A percentile compares a stretch with the other conserved stretches of the same genome.
phyloP scores from a whole-genome alignment of 2,113 vertebrate genomes.

The Cnemophilus loriae region DNA sequence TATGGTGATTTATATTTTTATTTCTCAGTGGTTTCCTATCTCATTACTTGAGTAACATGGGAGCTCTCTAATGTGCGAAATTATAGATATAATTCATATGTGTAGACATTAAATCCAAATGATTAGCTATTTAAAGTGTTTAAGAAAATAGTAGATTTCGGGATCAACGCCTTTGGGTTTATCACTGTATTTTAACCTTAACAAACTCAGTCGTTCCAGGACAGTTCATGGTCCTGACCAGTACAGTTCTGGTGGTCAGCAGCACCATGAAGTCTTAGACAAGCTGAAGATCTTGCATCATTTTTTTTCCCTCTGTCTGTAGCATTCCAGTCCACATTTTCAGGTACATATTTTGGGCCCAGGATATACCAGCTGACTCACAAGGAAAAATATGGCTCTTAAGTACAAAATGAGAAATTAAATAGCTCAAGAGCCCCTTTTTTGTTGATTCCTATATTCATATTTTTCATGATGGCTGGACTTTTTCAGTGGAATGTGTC shows the following conservation, averaged over 20 bases:
- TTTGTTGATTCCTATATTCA: neutral
- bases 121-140: neutral
- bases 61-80: neutral
- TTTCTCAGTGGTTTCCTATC: neutral
- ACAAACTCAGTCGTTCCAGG: neutral
- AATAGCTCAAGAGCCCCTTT: neutral
- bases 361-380: neutral
- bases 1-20: neutral
- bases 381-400: neutral
- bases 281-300: neutral
- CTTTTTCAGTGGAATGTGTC: neutral
- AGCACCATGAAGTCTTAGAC: neutral
- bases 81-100: neutral
- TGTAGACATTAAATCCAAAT: neutral
- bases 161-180: neutral
- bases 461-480: neutral
- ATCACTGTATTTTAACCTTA: neutral
- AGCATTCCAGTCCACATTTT: neutral
- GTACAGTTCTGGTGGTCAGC: neutral
- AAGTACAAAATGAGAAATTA: neutral
- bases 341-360: neutral
- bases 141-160: neutral
- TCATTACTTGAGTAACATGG: neutral
- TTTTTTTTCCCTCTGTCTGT: rapidly evolving
- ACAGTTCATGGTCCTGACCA: neutral